Conservation (phyloP, 2,113 vertebrate genomes). For the Dascyllus trimaculatus region DNA sequence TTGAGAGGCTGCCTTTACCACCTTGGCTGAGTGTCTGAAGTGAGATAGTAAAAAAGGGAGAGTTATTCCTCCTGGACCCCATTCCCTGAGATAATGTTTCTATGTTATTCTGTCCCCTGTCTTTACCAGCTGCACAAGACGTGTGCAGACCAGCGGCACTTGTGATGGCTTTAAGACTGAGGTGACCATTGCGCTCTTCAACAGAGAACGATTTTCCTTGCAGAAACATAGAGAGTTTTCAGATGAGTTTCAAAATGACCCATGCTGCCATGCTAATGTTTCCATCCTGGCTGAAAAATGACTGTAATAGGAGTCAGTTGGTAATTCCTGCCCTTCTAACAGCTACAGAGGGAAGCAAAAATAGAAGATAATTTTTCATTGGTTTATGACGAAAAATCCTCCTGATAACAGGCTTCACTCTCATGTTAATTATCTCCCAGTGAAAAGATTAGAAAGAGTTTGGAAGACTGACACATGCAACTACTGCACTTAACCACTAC, state of each 20-base stretch:
- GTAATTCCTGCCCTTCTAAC: slow-evolving; percentile 34
- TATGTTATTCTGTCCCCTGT: slow-evolving; percentile 26
- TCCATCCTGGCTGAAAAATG: slow-evolving; percentile 62
- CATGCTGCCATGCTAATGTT: slow-evolving; percentile 67
- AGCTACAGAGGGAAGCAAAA: slow-evolving; percentile 10
- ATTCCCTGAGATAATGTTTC: slow-evolving; percentile 35
- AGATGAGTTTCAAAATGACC: slow-evolving; percentile 71
- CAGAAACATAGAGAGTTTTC: slow-evolving; percentile 49
- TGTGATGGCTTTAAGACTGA: slow-evolving; percentile 40
- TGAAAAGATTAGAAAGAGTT: slow-evolving; percentile 1
- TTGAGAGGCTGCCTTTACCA: slow-evolving; percentile 99
- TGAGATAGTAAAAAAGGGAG: slow-evolving; percentile 47
- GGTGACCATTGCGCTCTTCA: slow-evolving; percentile 58
- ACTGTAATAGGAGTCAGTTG: slow-evolving; percentile 46
- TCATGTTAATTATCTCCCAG: background rate
- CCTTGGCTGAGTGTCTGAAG: slow-evolving; percentile 96
- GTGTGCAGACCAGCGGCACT: slow-evolving; percentile 19
- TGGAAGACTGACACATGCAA: background rate
- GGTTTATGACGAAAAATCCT: background rate
- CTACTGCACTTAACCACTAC: no score
- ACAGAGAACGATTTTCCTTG: slow-evolving; percentile 46
- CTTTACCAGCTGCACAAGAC: slow-evolving; percentile 37
- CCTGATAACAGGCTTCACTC: background rate
- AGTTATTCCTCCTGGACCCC: slow-evolving; percentile 37
- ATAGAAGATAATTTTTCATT: slow-evolving; percentile 40